These are phyloP conservation scores for Cassiopea xamachana DNA, from an alignment of 30 jellyfish, hydroid and myxozoan genomes.

Conservation along the genomic window DNA sequence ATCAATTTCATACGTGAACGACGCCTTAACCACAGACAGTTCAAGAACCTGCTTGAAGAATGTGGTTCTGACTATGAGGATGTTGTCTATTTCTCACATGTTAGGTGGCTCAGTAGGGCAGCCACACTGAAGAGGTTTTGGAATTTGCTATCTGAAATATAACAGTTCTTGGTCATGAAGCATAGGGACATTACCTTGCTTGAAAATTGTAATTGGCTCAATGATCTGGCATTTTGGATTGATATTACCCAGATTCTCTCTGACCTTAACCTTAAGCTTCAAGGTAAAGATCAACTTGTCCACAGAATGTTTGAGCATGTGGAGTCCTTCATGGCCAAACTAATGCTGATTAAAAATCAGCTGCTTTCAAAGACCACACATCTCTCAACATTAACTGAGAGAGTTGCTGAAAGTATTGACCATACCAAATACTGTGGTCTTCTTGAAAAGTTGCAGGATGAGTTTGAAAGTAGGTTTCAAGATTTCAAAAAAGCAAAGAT, in stretches of 20 bases:
- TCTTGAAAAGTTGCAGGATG: conserved; percentile 38
- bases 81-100: conserved; percentile 42
- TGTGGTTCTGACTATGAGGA: conserved; percentile 35
- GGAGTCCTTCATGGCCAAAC: conserved; percentile 44
- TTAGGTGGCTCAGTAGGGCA: conserved; percentile 57
- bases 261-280: conserved; percentile 44
- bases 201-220: conserved; percentile 38
- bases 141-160: conserved; percentile 19
- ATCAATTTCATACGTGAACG: conserved; percentile 43
- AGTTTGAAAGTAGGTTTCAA: conserved; percentile 36
- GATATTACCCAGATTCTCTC: conserved; percentile 40
- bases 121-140: conserved; percentile 56
- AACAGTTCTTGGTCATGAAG: conserved; percentile 27
- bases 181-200: conserved; percentile 18
- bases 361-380: conserved; percentile 47
- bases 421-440: conserved; percentile 41
- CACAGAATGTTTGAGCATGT: conserved; percentile 48
- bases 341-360: conserved; percentile 30
- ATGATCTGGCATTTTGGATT: conserved; percentile 44
- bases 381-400: conserved; percentile 36
- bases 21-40: conserved; percentile 53
- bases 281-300: conserved; percentile 35
- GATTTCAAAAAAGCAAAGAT: conserved; percentile 35
- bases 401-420: conserved; percentile 29
- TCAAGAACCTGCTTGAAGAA: conserved; percentile 40